Evolutionary conservation across 2,797 vertebrate genomes (phyloP).

Genomic region (Gallinago nigripennis): DNA sequence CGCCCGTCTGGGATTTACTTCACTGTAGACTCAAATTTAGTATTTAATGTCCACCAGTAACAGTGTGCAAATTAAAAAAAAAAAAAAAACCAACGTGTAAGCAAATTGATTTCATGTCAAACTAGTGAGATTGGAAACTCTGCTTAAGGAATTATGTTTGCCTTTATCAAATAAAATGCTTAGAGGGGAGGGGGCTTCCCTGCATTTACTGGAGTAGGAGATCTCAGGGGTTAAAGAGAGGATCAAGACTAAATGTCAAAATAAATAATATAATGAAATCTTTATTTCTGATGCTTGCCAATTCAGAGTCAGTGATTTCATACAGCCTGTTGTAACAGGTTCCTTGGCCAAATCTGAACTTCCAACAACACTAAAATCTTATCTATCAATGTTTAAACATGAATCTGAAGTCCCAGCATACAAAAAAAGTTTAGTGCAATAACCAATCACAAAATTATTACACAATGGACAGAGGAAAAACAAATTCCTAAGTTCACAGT

Average conservation of each 20-base stretch:
- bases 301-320: neutral
- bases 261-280: neutral
- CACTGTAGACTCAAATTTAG: slow-evolving; percentile 9
- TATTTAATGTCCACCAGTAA: slow-evolving; percentile 13
- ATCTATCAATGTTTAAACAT: neutral
- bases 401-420: neutral
- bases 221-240: slow-evolving; percentile 5
- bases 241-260: slow-evolving; percentile 35
- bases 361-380: neutral
- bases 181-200: neutral
- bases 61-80: slow-evolving; percentile 15
- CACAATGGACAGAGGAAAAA: neutral
- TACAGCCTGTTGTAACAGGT: neutral
- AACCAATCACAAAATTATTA: neutral
- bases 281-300: neutral
- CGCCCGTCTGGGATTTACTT: neutral
- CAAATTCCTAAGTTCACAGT: neutral
- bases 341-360: neutral
- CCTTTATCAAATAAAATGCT: slow-evolving; percentile 18
- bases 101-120: slow-evolving; percentile 22
- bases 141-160: slow-evolving; percentile 27
- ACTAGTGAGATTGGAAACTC: slow-evolving; percentile 17
- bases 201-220: neutral
- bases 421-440: neutral
- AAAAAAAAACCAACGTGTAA: neutral